Percentiles rank a stretch among this genome's conserved stretches.
Conservation (phyloP, 2,113 vertebrate genomes). For the Phylloscopus trochilus region DNA sequence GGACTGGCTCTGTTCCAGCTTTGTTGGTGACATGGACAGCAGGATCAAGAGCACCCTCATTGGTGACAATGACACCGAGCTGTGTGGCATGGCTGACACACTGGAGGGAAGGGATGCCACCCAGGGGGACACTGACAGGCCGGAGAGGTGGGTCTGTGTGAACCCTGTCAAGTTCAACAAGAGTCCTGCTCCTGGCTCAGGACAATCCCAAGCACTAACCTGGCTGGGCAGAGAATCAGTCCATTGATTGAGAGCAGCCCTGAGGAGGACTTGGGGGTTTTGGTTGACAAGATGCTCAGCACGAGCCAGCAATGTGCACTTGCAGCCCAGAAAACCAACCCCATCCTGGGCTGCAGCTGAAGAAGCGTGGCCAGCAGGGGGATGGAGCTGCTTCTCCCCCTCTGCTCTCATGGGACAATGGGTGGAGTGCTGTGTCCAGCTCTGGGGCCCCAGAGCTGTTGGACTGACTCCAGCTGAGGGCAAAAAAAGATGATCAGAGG, state of each 20-base stretch:
- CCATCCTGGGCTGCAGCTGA: background rate
- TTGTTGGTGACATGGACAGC: background rate
- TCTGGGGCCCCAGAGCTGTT: background rate
- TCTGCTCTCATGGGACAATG: background rate
- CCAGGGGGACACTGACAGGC: background rate
- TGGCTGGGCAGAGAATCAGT: background rate
- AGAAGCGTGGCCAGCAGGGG: background rate
- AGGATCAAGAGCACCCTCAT: background rate
- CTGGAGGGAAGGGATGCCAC: background rate
- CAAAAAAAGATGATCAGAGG: background rate
- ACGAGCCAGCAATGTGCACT: background rate
- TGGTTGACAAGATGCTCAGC: background rate
- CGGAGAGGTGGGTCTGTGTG: background rate
- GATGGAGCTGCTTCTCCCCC: background rate
- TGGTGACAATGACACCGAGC: fast-evolving
- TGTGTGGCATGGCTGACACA: fast-evolving
- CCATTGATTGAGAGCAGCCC: background rate
- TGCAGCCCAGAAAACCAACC: background rate
- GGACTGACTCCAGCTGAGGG: too few relatives aligned
- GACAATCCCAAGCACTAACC: background rate
- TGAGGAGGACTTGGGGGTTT: background rate
- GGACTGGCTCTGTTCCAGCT: background rate
- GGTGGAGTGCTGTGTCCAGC: background rate
- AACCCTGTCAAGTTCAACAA: background rate
- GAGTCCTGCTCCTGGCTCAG: background rate